Conservation (phyloP, 1,140 invertebrate species). For the Achatina immaculata region DNA sequence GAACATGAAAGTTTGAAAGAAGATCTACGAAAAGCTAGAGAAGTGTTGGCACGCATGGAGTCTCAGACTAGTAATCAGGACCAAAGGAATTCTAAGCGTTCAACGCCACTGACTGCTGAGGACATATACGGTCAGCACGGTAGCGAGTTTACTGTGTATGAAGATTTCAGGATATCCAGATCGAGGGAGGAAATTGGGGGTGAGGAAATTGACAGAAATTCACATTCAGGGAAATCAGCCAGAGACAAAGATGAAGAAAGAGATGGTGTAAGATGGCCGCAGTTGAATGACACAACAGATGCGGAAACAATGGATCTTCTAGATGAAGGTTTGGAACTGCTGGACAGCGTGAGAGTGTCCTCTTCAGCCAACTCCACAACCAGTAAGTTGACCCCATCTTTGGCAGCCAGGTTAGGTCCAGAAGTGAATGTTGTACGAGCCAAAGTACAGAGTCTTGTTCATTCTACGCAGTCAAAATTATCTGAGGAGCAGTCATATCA, state of each 20-base stretch:
- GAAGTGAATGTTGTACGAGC: conserved; percentile 25
- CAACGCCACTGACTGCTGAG: neutral
- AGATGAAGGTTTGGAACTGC: conserved; percentile 34
- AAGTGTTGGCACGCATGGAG: conserved; percentile 40
- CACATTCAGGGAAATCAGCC: too few species aligned
- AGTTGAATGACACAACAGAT: neutral
- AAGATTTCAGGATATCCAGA: conserved; percentile 42
- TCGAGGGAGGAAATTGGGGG: conserved; percentile 22
- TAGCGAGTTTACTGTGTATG: conserved; percentile 31
- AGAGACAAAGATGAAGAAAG: neutral
- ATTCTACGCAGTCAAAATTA: neutral
- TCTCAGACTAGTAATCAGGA: conserved; percentile 39
- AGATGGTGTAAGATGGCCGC: neutral
- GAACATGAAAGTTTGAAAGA: conserved; percentile 56
- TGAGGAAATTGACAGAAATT: neutral
- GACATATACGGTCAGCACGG: conserved; percentile 14
- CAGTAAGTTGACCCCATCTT: conserved; percentile 29
- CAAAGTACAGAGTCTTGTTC: conserved; percentile 28
- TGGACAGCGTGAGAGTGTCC: conserved; percentile 22
- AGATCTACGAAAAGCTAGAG: conserved; percentile 38
- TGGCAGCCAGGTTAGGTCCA: conserved; percentile 32
- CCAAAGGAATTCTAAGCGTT: conserved; percentile 18
- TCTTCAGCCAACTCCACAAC: neutral
- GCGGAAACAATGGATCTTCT: conserved; percentile 6
- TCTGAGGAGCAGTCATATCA: neutral